Conservation (phyloP, 2,888 invertebrate species). For the Cosmorhoe ocellata region DNA sequence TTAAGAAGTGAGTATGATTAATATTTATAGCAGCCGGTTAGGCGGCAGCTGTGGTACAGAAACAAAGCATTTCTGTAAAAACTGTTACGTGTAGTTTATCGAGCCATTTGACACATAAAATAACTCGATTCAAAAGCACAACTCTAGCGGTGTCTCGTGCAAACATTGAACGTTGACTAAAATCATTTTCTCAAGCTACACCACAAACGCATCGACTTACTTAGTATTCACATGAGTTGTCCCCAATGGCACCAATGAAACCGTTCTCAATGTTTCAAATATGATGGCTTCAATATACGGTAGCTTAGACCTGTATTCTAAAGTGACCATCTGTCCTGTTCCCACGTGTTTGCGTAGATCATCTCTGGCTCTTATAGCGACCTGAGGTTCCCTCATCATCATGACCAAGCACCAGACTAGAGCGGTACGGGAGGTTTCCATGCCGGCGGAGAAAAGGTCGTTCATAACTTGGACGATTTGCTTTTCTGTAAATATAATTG, state of each 20-base stretch:
- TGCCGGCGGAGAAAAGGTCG: constrained; percentile 93
- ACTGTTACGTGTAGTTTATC: too few relatives aligned
- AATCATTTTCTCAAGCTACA: too few relatives aligned
- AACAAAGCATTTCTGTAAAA: too few relatives aligned
- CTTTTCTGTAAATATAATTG: constrained; percentile 81
- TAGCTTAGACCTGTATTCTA: constrained; percentile 87
- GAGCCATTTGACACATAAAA: too few relatives aligned
- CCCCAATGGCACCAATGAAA: constrained; percentile 91
- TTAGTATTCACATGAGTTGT: constrained; percentile 91
- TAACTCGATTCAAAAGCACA: too few relatives aligned
- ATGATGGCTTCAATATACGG: constrained; percentile 92
- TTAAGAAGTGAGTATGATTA: too few relatives aligned
- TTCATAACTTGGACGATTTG: constrained; percentile 94
- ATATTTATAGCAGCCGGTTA: too few relatives aligned
- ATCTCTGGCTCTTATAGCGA: constrained; percentile 87
- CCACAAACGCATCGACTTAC: constrained; percentile 73
- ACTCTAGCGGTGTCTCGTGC: too few relatives aligned
- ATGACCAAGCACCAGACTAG: constrained; percentile 91
- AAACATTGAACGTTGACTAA: too few relatives aligned
- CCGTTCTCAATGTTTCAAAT: constrained; percentile 88
- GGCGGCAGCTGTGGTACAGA: too few relatives aligned
- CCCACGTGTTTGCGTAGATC: constrained; percentile 89
- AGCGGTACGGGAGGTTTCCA: constrained; percentile 93
- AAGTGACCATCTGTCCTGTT: constrained; percentile 85
- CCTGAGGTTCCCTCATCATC: constrained; percentile 89